phyloP scores from a whole-genome alignment of 2,888 invertebrate species.

The Troglohyphantes excavatus region DNA sequence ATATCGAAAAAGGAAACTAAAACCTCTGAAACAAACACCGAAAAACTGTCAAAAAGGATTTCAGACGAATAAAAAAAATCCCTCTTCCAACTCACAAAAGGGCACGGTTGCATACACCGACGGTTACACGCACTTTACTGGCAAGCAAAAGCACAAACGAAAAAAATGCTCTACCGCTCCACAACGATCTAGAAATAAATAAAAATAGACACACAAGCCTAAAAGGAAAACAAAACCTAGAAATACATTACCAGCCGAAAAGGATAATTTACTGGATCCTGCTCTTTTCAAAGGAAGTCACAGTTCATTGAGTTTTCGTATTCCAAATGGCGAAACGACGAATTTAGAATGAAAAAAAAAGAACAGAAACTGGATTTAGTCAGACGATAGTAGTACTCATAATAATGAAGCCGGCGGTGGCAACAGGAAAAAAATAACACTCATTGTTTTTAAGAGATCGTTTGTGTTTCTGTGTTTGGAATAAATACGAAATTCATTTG shows the following conservation, averaged over 20 bases:
- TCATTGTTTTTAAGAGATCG: constrained; percentile 28
- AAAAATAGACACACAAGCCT: neutral
- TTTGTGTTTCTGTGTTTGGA: constrained; percentile 15
- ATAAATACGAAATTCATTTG: neutral
- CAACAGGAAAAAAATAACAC: constrained; percentile 11
- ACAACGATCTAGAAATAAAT: neutral
- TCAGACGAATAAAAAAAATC: constrained; percentile 9
- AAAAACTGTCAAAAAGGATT: constrained; percentile 57
- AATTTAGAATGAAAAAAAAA: constrained; percentile 26
- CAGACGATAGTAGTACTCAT: constrained; percentile 24
- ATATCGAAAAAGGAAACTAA: neutral
- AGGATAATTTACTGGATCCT: constrained; percentile 61
- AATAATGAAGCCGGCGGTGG: constrained; percentile 22
- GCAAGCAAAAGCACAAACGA: constrained; percentile 11
- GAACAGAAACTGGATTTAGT: constrained; percentile 34
- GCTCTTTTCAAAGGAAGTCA: constrained; percentile 51
- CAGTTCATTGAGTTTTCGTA: constrained; percentile 58
- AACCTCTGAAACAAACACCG: constrained; percentile 28
- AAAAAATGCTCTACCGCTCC: constrained; percentile 19
- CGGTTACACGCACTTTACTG: constrained; percentile 52
- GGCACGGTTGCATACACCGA: constrained; percentile 33
- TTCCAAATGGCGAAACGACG: constrained; percentile 32
- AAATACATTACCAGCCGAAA: constrained; percentile 37
- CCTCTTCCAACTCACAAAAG: neutral
- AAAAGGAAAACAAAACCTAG: neutral